Evolutionary conservation across 2,113 vertebrate genomes (phyloP).

Genomic region (Grammomys dolichurus): DNA sequence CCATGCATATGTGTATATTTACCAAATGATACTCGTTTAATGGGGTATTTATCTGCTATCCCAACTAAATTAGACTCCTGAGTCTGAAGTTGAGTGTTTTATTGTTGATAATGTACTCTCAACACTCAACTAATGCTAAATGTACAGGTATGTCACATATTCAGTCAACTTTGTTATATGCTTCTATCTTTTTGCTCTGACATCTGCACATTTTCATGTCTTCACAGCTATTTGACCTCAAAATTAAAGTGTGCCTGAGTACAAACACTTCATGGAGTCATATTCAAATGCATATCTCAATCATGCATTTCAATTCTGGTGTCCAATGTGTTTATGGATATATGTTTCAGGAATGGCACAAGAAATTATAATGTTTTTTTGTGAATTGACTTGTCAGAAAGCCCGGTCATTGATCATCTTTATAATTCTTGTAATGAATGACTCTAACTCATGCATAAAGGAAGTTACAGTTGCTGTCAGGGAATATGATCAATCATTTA

Average conservation of each 20-base stretch:
- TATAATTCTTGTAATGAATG: constrained; percentile 71
- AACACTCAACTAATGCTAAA: neutral
- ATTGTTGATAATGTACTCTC: neutral
- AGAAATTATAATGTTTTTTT: constrained; percentile 77
- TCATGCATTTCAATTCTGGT: constrained; percentile 10
- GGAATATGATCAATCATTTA: constrained; percentile 73
- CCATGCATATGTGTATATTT: neutral
- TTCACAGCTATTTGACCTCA: neutral
- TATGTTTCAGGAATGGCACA: constrained; percentile 72
- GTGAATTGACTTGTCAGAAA: constrained; percentile 77
- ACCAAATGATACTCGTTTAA: neutral
- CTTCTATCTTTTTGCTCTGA: neutral
- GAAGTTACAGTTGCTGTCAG: constrained; percentile 52
- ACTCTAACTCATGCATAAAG: constrained; percentile 60
- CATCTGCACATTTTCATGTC: constrained; percentile 19
- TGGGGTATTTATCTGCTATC: neutral
- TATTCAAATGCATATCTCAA: constrained; percentile 45
- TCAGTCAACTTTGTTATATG: neutral
- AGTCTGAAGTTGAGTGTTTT: neutral
- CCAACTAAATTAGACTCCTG: neutral
- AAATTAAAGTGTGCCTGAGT: neutral
- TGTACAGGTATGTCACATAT: neutral
- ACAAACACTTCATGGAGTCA: neutral
- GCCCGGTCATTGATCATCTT: constrained; percentile 77
- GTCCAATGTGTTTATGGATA: constrained; percentile 8